These are phyloP conservation scores for Toxotes jaculatrix DNA, from an alignment of 2,113 vertebrate genomes.

Conservation along the genomic window DNA sequence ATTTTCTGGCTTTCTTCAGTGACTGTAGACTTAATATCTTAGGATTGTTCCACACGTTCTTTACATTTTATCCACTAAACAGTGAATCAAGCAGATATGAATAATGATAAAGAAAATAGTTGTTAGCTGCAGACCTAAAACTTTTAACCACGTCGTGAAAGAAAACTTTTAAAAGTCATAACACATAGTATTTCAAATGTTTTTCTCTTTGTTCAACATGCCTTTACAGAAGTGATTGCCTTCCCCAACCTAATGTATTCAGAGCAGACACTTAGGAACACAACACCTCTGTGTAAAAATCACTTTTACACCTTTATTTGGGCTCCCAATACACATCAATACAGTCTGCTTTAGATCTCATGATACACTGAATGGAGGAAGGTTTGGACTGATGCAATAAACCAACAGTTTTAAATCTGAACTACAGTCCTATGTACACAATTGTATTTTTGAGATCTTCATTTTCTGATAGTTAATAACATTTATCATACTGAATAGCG, in stretches of 20 bases:
- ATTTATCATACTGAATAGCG: conserved; percentile 75
- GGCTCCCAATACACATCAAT: conserved; percentile 78
- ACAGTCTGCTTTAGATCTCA: conserved; percentile 76
- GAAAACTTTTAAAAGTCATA: too few species aligned
- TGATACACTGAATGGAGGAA: conserved; percentile 70
- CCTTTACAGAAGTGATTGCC: too few species aligned
- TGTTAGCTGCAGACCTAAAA: too few species aligned
- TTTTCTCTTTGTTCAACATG: too few species aligned
- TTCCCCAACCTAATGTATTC: neutral
- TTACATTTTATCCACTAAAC: too few species aligned
- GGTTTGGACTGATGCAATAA: conserved; percentile 64
- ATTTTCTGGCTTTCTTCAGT: too few species aligned
- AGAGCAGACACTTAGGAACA: neutral
- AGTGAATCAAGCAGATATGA: too few species aligned
- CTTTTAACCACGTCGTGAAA: too few species aligned
- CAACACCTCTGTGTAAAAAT: conserved; percentile 42
- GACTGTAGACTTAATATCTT: too few species aligned
- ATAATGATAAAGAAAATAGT: too few species aligned
- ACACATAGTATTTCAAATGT: too few species aligned
- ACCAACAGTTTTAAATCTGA: conserved; percentile 55
- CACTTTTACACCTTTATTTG: conserved; percentile 80
- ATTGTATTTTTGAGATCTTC: conserved; percentile 64
- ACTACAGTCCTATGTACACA: conserved; percentile 78
- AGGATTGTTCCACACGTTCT: too few species aligned
- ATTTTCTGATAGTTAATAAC: conserved; percentile 70